Conservation (phyloP, 2,113 vertebrate genomes). For the Piaya cayana region DNA sequence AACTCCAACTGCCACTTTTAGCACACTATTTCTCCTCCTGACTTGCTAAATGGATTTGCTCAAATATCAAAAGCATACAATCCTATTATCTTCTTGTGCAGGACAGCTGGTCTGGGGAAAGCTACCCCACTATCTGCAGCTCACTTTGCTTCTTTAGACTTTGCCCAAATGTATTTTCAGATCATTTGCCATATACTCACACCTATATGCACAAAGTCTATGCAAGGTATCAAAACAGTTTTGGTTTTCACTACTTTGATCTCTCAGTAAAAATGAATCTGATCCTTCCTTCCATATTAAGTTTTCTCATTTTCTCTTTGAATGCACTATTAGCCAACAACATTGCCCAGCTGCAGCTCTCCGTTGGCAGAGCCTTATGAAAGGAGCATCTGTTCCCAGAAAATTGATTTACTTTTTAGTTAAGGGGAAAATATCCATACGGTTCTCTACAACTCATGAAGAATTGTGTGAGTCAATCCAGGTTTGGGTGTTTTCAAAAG, state of each 20-base stretch:
- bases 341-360: background rate
- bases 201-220: too few species aligned
- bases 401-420: background rate
- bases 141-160: background rate
- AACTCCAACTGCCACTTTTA: background rate
- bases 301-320: constrained; percentile 1
- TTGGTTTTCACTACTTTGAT: background rate
- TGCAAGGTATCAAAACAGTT: too few species aligned
- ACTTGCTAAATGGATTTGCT: background rate
- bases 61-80: background rate
- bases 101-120: background rate
- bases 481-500: background rate
- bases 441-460: background rate
- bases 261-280: background rate
- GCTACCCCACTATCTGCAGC: background rate
- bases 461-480: background rate
- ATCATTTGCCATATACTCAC: background rate
- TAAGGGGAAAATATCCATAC: background rate
- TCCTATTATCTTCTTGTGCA: background rate
- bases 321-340: background rate
- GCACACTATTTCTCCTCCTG: background rate
- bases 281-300: background rate
- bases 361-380: background rate
- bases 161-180: background rate
- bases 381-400: background rate